Percentiles rank a stretch among this genome's conserved stretches.
These are phyloP conservation scores for Melieria crassipennis DNA, from an alignment of 2,888 invertebrate genomes.

Conservation along the genomic window DNA sequence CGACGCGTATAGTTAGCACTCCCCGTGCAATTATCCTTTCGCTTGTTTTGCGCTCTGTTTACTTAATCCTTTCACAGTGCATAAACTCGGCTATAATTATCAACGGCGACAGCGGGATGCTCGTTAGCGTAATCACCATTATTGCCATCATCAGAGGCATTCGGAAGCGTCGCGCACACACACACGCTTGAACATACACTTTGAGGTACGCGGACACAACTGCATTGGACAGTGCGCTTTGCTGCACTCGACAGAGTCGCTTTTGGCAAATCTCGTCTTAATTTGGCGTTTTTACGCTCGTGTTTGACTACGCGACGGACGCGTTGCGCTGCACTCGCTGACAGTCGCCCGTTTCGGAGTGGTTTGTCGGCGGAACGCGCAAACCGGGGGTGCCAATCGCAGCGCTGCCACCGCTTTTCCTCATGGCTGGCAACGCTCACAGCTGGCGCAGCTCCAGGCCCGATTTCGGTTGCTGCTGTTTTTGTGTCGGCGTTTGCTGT, in stretches of 20 bases:
- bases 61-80: slow-evolving; percentile 15
- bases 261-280: too few species aligned
- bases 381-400: not conserved
- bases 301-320: too few species aligned
- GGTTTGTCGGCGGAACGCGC: not conserved
- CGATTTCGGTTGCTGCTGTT: not conserved
- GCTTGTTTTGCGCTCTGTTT: slow-evolving; percentile 13
- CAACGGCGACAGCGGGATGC: not conserved
- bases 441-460: not conserved
- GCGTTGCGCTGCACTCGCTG: too few species aligned
- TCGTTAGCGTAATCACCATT: too few species aligned
- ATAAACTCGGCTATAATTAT: not conserved
- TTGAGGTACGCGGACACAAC: too few species aligned
- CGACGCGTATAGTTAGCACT: slow-evolving; percentile 8
- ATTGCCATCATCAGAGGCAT: too few species aligned
- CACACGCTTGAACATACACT: too few species aligned
- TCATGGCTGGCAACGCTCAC: not conserved
- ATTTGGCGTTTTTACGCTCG: too few species aligned
- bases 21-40: slow-evolving; percentile 6
- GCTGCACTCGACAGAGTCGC: too few species aligned
- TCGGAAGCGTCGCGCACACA: too few species aligned
- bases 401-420: not conserved
- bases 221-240: too few species aligned
- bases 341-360: not conserved
- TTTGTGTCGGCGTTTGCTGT: too few species aligned